These are phyloP conservation scores for Carcharodon carcharias DNA, from an alignment of 2,797 vertebrate genomes.

Conservation along the genomic window DNA sequence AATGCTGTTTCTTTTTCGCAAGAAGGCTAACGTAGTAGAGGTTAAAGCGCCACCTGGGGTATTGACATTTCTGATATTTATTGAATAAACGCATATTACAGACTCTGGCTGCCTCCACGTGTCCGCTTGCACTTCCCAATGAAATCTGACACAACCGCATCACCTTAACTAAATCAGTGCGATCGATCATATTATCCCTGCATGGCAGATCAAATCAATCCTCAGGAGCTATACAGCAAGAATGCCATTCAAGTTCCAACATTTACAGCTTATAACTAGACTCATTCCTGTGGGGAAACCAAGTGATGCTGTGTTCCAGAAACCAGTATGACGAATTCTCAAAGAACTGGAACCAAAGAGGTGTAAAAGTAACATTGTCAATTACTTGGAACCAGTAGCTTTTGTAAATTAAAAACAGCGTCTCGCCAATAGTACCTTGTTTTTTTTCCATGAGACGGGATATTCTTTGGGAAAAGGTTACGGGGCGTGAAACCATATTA, in stretches of 20 bases:
- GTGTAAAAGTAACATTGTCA: neutral
- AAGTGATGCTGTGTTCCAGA: neutral
- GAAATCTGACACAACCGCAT: neutral
- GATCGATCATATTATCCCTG: slow-evolving; percentile 15
- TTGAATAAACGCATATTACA: neutral
- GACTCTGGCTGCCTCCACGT: neutral
- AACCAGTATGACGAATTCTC: neutral
- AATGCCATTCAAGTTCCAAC: neutral
- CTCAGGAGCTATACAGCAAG: neutral
- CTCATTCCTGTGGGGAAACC: neutral
- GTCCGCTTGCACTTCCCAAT: neutral
- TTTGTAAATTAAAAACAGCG: slow-evolving; percentile 10
- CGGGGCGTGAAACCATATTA: neutral
- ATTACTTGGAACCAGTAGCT: slow-evolving; percentile 3
- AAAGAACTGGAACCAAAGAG: neutral
- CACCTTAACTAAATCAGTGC: neutral
- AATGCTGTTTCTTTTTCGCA: neutral
- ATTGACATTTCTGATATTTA: neutral
- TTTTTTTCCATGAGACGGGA: neutral
- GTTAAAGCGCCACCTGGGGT: neutral
- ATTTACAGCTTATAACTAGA: neutral
- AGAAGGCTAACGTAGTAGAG: neutral
- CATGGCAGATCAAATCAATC: neutral
- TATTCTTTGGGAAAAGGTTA: neutral
- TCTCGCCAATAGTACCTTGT: neutral